Evolutionary conservation across 2,113 vertebrate species (phyloP), one percentile per base, ranked within the genome.

Genomic region (Tringa solitaria): DNA sequence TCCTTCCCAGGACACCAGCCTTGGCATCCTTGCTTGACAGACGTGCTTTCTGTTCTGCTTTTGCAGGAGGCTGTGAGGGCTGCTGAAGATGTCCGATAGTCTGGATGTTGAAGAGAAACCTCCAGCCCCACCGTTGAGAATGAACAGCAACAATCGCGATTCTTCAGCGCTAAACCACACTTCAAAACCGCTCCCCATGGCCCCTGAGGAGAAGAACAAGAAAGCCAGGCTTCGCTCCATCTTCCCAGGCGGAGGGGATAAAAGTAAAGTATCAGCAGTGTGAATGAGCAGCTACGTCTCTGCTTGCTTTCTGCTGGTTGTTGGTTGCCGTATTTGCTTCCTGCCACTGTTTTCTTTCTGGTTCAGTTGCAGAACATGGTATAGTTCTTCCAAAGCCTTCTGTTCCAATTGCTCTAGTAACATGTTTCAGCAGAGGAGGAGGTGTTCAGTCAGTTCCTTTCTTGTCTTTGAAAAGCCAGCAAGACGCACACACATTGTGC

Each of bases 141-240:
- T 99, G 99, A 99, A 99, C 98, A 99, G 99, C 98, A 99, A 99
- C 98, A 99, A 99, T 79, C 98, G 99, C 22, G 99, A 99, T 96
- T 99, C 99, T 98, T 99, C 99, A 65, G 98, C 98, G 18, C 96
- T 99, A 53, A 99, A 99, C 97, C 99, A 99, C 98, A 98, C 98
- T 95, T 99, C 99, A 12, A 99, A 99, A 98, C 99, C 99, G 7
- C 99, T 99, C 89, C 99, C 99, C 96, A 99, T 99, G 99, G 99
- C 99, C 98, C 99, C 99, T 0, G 99, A 99, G 98, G 99, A 99
- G 98, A 99, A 99, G 98, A 99, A 99, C 98, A 99, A 99, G 98
- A 99, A 99, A 95, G 99, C 99, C 96, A 99, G 99, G 95, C 99
- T 99, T 73, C 99, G 99, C 95, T 99, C 99, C 97, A 99, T 99